These are phyloP conservation scores for Macrobrachium nipponense DNA, from an alignment of 1,140 invertebrate species.

Conservation along the genomic window DNA sequence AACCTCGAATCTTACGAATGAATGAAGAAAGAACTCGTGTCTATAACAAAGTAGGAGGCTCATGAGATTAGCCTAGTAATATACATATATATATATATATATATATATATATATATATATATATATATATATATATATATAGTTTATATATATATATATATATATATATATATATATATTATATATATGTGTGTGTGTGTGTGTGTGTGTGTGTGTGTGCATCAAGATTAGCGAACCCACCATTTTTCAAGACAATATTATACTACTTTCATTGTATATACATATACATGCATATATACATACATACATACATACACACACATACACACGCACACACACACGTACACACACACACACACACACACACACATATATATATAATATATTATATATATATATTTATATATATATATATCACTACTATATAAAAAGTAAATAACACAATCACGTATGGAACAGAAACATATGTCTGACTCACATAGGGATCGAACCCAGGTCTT, in stretches of 20 bases:
- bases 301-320: neutral
- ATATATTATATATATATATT: neutral
- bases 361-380: neutral
- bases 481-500: too few relatives aligned
- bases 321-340: neutral
- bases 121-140: neutral
- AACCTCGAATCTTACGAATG: too few relatives aligned
- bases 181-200: too few relatives aligned
- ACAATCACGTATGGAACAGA: too few relatives aligned
- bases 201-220: too few relatives aligned
- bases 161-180: neutral
- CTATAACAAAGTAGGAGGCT: too few relatives aligned
- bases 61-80: neutral
- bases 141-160: conserved; percentile 1
- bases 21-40: too few relatives aligned
- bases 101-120: neutral
- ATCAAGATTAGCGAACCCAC: too few relatives aligned
- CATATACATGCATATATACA: conserved; percentile 3
- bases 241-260: too few relatives aligned
- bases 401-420: neutral
- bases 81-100: neutral
- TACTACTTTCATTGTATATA: too few relatives aligned
- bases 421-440: neutral
- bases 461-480: too few relatives aligned
- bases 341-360: neutral